Evolutionary conservation across 2,888 invertebrate genomes (phyloP), one percentile per base, ranked within the genome.

Genomic region (Lymantria dispar): DNA sequence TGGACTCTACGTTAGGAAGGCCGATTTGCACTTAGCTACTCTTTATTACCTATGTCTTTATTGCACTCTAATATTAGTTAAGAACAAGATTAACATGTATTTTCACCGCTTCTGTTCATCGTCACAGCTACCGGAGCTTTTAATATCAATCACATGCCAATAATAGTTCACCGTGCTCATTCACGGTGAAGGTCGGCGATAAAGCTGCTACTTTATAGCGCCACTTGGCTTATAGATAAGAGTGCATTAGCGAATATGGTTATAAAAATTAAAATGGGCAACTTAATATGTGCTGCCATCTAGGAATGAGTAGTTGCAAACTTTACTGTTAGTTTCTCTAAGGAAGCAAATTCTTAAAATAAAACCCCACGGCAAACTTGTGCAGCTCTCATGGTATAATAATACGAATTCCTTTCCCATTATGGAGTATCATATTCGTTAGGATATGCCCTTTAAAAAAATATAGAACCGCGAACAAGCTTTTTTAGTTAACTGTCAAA

Each of bases 101-200:
- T 46, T 49, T 40, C 33, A 47, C 38, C 37, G 43, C 50, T 50
- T 61, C 54, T 61, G 61, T 54, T 45, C 44, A 47, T 43, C 47
- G 50, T 61, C 58, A 10, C 40, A 7, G 11, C n/a, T 38, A 30
- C 12, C 12, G 37, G 37, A 43, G 43, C 45, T 45, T 44, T 31
- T 12, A 48, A 39, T 39, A 15, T 38, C 39, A 44, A 40, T 39
- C 45, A 39, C 38, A 43, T 36, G 36, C 41, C 48, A 49, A 47
- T 52, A 42, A 48, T 53, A 49, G 40, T 13, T 31, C 41, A 14
- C 11, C 7, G 7, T 14, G 8, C 40, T 14, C 15, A 37, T 50
- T 49, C 56, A 59, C 46, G 54, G 56, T 33, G 47, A 61, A 61
- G 61, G 61, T 46, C 52, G 47, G 13, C 14, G 59, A 56, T 62